Evolutionary conservation across 2,113 vertebrate species (phyloP), one percentile per base, ranked within the genome.

Genomic region (Lasiurus borealis): DNA sequence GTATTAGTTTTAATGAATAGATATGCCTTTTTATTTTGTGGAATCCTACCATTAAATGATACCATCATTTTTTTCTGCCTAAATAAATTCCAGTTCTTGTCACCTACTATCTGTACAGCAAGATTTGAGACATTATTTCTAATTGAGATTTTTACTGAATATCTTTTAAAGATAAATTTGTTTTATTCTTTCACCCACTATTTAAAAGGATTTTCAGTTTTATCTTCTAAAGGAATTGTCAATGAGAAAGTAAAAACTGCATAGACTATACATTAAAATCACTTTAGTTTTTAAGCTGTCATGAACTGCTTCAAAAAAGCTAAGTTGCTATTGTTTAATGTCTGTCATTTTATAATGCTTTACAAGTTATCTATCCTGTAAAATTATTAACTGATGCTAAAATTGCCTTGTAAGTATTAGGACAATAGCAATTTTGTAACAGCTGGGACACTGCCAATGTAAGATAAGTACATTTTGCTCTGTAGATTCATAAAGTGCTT

Each of bases 321-420:
- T 98, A 98, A 99, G 98, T 98, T 98, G 98, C 98, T 99, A 98
- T 98, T 99, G 99, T 99, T 99, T 99, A 99, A 99, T 99, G 98
- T 98, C 98, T 99, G 98, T 99, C 98, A 99, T 99, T 99, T 99
- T 98, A 98, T 98, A 99, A 98, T 99, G 98, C 98, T 99, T 99
- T 98, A 98, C 98, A 98, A 99, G 98, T 99, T 98, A 99, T 98
- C 98, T 99, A 99, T 99, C 98, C 98, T 99, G 98, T 99, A 98
- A 98, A 99, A 99, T 99, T 99, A 99, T 99, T 99, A 99, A 99
- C 98, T 98, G 98, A 98, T 98, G 98, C 98, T 98, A 98, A 99
- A 99, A 99, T 99, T 98, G 99, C 98, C 98, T 99, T 98, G 98
- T 98, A 99, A 99, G 98, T 99, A 99, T 99, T 99, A 99, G 98